Evolutionary conservation across 2,888 invertebrate genomes (phyloP), one percentile per base, ranked within the genome.

Genomic region (Apodemia hepburni): DNA sequence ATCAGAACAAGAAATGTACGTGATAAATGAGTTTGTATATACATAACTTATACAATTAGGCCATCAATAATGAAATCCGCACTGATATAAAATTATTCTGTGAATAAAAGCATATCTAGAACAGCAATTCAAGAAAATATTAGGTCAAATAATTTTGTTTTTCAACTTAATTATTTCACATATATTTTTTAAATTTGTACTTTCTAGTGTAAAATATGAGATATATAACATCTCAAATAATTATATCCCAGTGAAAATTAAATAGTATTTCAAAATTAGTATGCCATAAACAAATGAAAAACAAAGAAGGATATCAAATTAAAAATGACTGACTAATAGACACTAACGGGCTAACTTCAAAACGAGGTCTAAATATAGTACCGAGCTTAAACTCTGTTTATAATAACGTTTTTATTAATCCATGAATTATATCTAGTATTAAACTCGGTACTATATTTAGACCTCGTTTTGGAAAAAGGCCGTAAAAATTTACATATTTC

Each of bases 31-130:
- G 51, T 27, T 15, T 33, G 15, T 47, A 57, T 61, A 58, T 61
- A 61, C 61, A 61, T 45, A 29, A 38, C 61, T 54, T 58, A 61
- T 54, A 57, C 54, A 54, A 61, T 61, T 61, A 61, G 62, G 62
- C 62, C 62, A 35, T 58, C 47, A 51, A 54, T 27, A 54, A 18
- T 58, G 45, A 45, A 45, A 45, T 45, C n/a, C 45, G 15, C 15
- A 45, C 17, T 5, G 17, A 47, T 17, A 47, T 17, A n/a, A 47
- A 47, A 47, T 7, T 45, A 45, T 47, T 47, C 17, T 47, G 2
- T 47, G 17, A 47, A 17, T 47, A 38, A 3, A 1, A 45, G 45
- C 17, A n/a, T 47, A 47, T 8, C n/a, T 8, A 47, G 15, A 47
- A 17, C 15, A 12, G 12, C 12, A 45, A n/a, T 47, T 47, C 17